These are phyloP conservation scores for Microctenopoma steveboyesi DNA, from an alignment of 2,797 vertebrate genomes.

Conservation along the genomic window DNA sequence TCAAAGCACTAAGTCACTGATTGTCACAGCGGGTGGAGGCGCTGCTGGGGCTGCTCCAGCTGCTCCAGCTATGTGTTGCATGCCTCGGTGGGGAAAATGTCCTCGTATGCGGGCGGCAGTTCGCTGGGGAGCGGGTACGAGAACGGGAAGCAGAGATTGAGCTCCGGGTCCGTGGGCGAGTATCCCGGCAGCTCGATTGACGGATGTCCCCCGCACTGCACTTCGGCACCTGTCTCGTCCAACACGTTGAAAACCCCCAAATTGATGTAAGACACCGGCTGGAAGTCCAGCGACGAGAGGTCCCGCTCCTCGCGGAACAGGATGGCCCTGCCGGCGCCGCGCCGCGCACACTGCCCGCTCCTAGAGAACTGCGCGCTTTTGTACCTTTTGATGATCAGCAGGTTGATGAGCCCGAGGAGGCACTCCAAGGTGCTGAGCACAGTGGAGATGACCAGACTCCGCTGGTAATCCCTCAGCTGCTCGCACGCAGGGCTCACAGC, in stretches of 20 bases:
- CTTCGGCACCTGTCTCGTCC: slow-evolving; percentile 91
- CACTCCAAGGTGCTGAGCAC: slow-evolving; percentile 94
- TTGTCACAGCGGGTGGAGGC: slow-evolving; percentile 76
- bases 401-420: slow-evolving; percentile 90
- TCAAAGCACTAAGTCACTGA: slow-evolving; percentile 72
- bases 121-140: slow-evolving; percentile 89
- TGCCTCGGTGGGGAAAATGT: slow-evolving; percentile 89
- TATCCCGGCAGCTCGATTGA: slow-evolving; percentile 95
- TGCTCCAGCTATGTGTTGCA: slow-evolving; percentile 74
- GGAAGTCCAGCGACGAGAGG: slow-evolving; percentile 81
- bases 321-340: slow-evolving; percentile 81
- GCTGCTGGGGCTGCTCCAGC: slow-evolving; percentile 48
- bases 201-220: slow-evolving; percentile 91
- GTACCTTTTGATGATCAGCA: slow-evolving; percentile 91
- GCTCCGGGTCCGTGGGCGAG: slow-evolving; percentile 89
- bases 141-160: slow-evolving; percentile 91
- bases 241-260: slow-evolving; percentile 87
- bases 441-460: slow-evolving; percentile 91
- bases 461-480: slow-evolving; percentile 91
- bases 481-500: slow-evolving; percentile 84
- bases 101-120: slow-evolving; percentile 90
- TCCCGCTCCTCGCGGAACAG: slow-evolving; percentile 89
- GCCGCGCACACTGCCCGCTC: slow-evolving; percentile 81
- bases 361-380: slow-evolving; percentile 86
- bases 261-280: slow-evolving; percentile 94